Conservation (phyloP, 2,888 invertebrate genomes). For the Archips crataeganus region DNA sequence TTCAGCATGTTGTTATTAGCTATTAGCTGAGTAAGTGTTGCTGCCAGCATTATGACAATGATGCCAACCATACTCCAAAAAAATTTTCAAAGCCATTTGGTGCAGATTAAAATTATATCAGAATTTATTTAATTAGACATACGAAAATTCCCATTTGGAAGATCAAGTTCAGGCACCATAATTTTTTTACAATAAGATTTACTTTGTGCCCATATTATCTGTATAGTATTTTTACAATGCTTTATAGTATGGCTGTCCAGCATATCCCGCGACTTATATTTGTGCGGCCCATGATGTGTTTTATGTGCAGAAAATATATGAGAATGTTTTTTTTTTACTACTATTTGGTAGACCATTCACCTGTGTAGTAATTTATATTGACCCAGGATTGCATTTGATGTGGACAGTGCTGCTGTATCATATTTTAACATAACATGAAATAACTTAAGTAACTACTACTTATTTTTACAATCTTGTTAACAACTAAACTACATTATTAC, state of each 20-base stretch:
- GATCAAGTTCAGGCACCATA: conserved; percentile 17
- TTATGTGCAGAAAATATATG: too few relatives aligned
- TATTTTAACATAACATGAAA: conserved; percentile 29
- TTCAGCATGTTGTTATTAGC: not conserved
- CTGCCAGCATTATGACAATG: too few relatives aligned
- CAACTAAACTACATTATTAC: conserved; percentile 36
- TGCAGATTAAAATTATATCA: not conserved
- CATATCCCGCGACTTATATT: too few relatives aligned
- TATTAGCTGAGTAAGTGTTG: too few relatives aligned
- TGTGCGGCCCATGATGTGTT: too few relatives aligned
- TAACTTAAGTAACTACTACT: conserved; percentile 37
- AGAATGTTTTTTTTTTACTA: too few relatives aligned
- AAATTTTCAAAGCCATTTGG: too few relatives aligned
- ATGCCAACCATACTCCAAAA: too few relatives aligned
- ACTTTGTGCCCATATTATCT: conserved; percentile 31
- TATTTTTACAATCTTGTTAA: conserved; percentile 38
- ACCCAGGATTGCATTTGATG: too few relatives aligned
- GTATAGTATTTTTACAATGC: conserved; percentile 9
- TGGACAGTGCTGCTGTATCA: not conserved
- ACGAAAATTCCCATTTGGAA: conserved; percentile 9
- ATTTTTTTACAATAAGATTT: not conserved
- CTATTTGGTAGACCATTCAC: too few relatives aligned
- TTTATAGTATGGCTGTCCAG: not conserved
- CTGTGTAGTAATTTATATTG: too few relatives aligned
- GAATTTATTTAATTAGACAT: not conserved